phyloP scores from a whole-genome alignment of 2,888 invertebrate genomes.

The Oscheius sp. region DNA sequence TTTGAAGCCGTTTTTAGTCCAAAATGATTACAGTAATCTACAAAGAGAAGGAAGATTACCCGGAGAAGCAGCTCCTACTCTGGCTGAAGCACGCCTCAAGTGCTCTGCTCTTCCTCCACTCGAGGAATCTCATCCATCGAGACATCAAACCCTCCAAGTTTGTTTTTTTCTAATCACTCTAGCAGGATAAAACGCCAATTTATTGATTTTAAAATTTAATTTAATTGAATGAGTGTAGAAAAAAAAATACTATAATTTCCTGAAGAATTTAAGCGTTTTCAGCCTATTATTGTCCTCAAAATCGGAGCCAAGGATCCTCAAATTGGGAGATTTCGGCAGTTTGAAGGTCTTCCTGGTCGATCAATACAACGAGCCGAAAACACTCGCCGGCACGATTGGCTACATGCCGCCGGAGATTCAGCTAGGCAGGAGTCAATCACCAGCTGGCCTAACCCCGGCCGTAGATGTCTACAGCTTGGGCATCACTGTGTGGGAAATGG shows the following conservation, averaged over 20 bases:
- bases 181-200: too few relatives aligned
- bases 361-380: not conserved
- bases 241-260: too few relatives aligned
- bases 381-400: not conserved
- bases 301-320: not conserved
- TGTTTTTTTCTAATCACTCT: not conserved
- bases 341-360: not conserved
- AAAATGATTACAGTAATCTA: not conserved
- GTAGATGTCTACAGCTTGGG: slow-evolving; percentile 10
- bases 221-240: too few relatives aligned
- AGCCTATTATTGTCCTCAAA: slow-evolving; percentile 3
- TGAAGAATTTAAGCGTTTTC: too few relatives aligned
- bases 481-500: slow-evolving; percentile 8
- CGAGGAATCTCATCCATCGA: not conserved
- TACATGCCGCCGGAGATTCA: slow-evolving; percentile 8
- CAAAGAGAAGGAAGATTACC: not conserved
- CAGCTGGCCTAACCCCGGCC: not conserved
- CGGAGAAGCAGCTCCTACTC: not conserved
- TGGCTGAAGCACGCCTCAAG: slow-evolving; percentile 1
- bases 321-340: slow-evolving; percentile 2
- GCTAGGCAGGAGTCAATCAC: too few relatives aligned
- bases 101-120: not conserved
- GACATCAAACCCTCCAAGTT: slow-evolving; percentile 15
- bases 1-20: too few relatives aligned
- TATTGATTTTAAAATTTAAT: too few relatives aligned